Evolutionary conservation across 2,797 vertebrate genomes (phyloP), one percentile per base, ranked within the genome.

Genomic region (Poecilia gillii): DNA sequence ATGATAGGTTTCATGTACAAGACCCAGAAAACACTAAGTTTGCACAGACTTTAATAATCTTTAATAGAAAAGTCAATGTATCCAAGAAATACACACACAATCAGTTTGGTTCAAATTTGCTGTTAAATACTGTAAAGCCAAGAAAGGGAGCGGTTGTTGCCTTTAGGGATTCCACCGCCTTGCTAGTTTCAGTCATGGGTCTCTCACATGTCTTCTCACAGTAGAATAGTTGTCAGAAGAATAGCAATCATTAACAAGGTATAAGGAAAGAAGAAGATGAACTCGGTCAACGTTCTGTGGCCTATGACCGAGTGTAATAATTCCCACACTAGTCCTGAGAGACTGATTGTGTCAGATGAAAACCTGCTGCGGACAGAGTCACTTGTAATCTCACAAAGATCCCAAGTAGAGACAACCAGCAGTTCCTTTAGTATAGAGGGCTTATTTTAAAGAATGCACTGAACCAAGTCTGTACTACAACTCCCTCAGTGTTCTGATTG

Each of bases 341-440:
- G 72, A 46, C 74, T 25, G 16, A 46, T 53, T 76, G 71, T 68
- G 71, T 68, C 78, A 81, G 62, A 84, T 53, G 47, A 80, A 84
- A 89, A 86, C 64, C 62, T 86, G 72, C 70, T 80, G 75, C 85
- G 77, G 80, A n/a, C 43, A 55, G 45, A 85, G 80, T 81, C 64
- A 68, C 46, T 78, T 43, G 25, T 79, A 62, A 72, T 73, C 62
- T 85, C 31, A 74, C 49, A 87, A 73, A 87, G 77, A 3, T 81
- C 51, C 31, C 13, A 66, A 80, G 72, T 47, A 81, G 62, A 71
- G 49, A 11, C 28, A 62, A 74, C 71, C 75, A 73, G 76, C 68
- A 80, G 77, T 70, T 43, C 76, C 36, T 62, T 45, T 45, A 70
- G 1, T 31, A 57, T 84, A 76, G 79, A 62, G 31, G 23, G 57